Conservation (phyloP, 2,113 vertebrate genomes). For the Sorex araneus region DNA sequence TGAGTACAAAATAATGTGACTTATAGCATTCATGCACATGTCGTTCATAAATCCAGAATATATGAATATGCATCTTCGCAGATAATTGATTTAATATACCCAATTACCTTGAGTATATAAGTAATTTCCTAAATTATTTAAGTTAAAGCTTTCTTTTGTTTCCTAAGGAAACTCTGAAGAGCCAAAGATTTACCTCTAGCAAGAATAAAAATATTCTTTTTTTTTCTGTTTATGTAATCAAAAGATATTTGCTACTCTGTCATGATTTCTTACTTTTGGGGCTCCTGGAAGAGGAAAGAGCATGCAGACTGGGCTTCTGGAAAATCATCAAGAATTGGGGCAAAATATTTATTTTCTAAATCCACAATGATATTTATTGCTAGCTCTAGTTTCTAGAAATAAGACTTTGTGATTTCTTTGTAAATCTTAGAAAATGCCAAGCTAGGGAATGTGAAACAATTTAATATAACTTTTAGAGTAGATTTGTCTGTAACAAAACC, state of each 20-base stretch:
- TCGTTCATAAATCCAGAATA: background rate
- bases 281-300: background rate
- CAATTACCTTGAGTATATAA: too few species aligned
- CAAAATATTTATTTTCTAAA: background rate
- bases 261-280: background rate
- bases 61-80: background rate
- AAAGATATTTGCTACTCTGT: slow-evolving; percentile 27
- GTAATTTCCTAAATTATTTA: too few species aligned
- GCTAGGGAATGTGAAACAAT: slow-evolving; percentile 19
- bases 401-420: background rate
- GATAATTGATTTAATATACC: background rate
- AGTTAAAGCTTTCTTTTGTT: slow-evolving; percentile 38
- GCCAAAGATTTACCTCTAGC: slow-evolving; percentile 5
- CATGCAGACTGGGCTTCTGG: background rate
- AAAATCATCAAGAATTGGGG: background rate
- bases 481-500: slow-evolving; percentile 49
- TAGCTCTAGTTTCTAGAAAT: slow-evolving; percentile 23
- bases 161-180: slow-evolving; percentile 29
- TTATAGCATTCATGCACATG: background rate
- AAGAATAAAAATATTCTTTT: slow-evolving; percentile 6
- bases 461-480: slow-evolving; percentile 57
- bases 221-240: background rate
- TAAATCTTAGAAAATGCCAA: slow-evolving; percentile 51
- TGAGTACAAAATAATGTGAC: slow-evolving; percentile 16
- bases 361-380: background rate